Conservation (phyloP, 2,888 invertebrate genomes). For the Phyto melanocephala region DNA sequence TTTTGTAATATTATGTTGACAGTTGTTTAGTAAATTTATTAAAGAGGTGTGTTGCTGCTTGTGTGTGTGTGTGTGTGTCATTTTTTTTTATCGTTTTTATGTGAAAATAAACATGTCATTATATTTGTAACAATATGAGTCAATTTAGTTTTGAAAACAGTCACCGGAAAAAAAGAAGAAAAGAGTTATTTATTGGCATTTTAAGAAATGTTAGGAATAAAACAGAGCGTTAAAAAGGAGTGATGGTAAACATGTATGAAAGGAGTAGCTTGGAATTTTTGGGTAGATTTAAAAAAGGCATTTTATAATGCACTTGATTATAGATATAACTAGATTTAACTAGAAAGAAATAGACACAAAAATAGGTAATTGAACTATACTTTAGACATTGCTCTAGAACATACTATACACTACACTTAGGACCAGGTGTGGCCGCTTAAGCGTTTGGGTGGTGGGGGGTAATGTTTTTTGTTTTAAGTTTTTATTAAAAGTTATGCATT, state of each 20-base stretch:
- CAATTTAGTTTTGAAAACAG: slow-evolving; percentile 46
- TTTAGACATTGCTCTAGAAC: background rate
- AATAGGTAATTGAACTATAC: too few relatives aligned
- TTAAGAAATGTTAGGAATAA: slow-evolving; percentile 9
- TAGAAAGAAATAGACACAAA: too few relatives aligned
- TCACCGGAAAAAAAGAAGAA: background rate
- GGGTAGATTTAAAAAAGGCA: too few relatives aligned
- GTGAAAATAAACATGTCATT: slow-evolving; percentile 62
- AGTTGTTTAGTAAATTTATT: slow-evolving; percentile 64
- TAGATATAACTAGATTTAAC: too few relatives aligned
- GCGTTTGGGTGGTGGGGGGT: too few relatives aligned
- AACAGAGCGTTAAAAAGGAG: background rate
- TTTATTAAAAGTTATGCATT: too few relatives aligned
- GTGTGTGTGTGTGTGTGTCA: slow-evolving; percentile 3
- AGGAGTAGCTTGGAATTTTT: background rate
- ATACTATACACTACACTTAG: background rate
- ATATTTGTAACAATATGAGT: slow-evolving; percentile 58
- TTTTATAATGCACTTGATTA: too few relatives aligned
- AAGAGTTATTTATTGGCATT: slow-evolving; percentile 54
- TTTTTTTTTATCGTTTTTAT: slow-evolving; percentile 16
- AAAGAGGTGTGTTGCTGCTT: slow-evolving; percentile 45
- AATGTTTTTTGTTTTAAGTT: too few relatives aligned
- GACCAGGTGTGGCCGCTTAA: too few relatives aligned
- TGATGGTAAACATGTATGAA: background rate
- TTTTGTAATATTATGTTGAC: slow-evolving; percentile 59